phyloP scores from a whole-genome alignment of 2,797 vertebrate species.

The Rhinatrema bivittatum region DNA sequence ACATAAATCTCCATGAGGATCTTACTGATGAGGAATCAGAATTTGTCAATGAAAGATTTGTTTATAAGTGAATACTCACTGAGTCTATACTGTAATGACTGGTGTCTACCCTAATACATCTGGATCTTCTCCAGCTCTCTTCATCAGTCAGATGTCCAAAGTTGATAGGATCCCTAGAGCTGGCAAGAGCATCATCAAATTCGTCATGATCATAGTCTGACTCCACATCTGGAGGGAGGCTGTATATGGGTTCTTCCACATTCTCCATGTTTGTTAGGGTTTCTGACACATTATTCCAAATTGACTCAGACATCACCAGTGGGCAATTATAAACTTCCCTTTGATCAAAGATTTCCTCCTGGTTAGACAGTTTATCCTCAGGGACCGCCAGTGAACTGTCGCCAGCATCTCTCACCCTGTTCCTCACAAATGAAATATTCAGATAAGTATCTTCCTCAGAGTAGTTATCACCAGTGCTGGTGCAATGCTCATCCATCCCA shows the following conservation, averaged over 20 bases:
- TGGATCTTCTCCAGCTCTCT: conserved; percentile 64
- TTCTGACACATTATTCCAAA: conserved; percentile 45
- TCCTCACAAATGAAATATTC: conserved; percentile 7
- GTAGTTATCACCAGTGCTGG: conserved; percentile 24
- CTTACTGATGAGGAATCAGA: too few relatives aligned
- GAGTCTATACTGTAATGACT: conserved; percentile 81
- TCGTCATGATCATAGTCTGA: conserved; percentile 87
- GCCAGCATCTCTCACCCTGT: neutral
- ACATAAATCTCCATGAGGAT: too few relatives aligned
- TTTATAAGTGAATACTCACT: conserved; percentile 50
- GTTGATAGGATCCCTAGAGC: conserved; percentile 64
- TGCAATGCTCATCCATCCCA: conserved; percentile 8
- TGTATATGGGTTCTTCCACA: conserved; percentile 44
- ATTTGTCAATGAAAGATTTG: too few relatives aligned
- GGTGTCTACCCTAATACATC: conserved; percentile 77
- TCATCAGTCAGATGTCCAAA: conserved; percentile 68
- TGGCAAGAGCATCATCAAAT: conserved; percentile 69
- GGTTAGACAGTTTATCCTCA: too few relatives aligned
- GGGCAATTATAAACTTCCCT: conserved; percentile 8
- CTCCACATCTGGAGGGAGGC: conserved; percentile 60
- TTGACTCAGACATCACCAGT: conserved; percentile 35
- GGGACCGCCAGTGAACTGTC: neutral
- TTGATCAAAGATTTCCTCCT: neutral
- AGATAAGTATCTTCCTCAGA: conserved; percentile 15
- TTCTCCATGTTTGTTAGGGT: conserved; percentile 33